phyloP scores from a whole-genome alignment of 2,888 invertebrate species.

The Axea sp. region DNA sequence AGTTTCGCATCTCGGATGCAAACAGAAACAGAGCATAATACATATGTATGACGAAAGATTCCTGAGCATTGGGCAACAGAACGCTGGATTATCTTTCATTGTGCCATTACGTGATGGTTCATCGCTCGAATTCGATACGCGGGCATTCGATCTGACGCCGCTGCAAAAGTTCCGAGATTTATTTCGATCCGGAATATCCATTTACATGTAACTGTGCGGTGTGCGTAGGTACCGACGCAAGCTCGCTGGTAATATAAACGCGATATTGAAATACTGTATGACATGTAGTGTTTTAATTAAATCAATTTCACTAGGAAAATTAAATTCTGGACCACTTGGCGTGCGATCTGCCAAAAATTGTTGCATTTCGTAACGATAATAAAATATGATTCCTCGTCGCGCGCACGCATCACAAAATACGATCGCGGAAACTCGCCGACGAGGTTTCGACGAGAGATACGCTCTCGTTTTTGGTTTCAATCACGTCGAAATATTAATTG shows the following conservation, averaged over 20 bases:
- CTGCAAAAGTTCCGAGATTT: slow-evolving; percentile 58
- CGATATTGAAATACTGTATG: slow-evolving; percentile 46
- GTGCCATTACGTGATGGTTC: slow-evolving; percentile 60
- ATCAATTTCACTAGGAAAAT: slow-evolving; percentile 48
- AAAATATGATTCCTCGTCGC: slow-evolving; percentile 31
- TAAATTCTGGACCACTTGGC: slow-evolving; percentile 43
- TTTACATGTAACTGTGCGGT: slow-evolving; percentile 43
- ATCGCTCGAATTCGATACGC: slow-evolving; percentile 59
- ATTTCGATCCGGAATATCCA: slow-evolving; percentile 57
- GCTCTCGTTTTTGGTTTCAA: slow-evolving; percentile 14
- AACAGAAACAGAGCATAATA: slow-evolving; percentile 42
- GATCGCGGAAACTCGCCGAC: slow-evolving; percentile 1
- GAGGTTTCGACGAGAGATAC: not conserved
- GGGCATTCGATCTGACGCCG: slow-evolving; percentile 52
- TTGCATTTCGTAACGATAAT: slow-evolving; percentile 37
- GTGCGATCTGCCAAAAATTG: slow-evolving; percentile 30
- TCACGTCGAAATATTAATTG: slow-evolving; percentile 27
- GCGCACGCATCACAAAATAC: slow-evolving; percentile 14
- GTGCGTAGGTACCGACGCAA: slow-evolving; percentile 4
- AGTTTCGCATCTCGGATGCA: slow-evolving; percentile 25
- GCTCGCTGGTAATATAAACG: slow-evolving; percentile 40
- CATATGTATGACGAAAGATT: slow-evolving; percentile 56
- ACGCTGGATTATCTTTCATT: slow-evolving; percentile 59
- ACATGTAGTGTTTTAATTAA: slow-evolving; percentile 48
- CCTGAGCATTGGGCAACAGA: slow-evolving; percentile 52